Base-by-base conservation (phyloP, 2,888 invertebrate species). In the Drosophila falleni region DNA sequence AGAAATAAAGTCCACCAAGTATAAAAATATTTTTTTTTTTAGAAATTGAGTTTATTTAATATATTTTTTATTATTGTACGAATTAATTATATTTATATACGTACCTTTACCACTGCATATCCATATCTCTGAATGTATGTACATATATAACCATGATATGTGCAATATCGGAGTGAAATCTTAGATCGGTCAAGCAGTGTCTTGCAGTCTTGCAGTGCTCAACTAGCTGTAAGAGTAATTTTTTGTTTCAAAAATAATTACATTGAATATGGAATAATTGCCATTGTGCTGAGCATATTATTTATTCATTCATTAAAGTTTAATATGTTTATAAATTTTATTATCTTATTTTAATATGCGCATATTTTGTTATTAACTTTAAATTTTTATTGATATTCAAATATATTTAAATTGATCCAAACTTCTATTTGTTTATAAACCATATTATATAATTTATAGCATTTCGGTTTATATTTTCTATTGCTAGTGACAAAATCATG, bases 301-400 rank as follows among this genome's bases (percentile, higher is more conserved):
- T 69, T 78, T 69, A 64, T 69, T 79, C 10, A 60, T 62, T 75
- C 31, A 31, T 23, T 23, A 23, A 65, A 68, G 44, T 68, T 62
- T 37, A 56, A 65, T 60, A 62, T 47, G 26, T 71, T 68, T 61
- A 75, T 73, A 76, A 78, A 64, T 62, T n/a, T 69, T 78, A 59
- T 74, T 62, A 37, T 61, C 79, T 71, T 79, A 75, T 73, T 44
- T 16, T 62, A 74, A 61, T 71, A 78, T 79, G 64, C 79, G 71
- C 78, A 77, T 74, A 78, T 78, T 78, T 74, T 39, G 35, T 49
- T 50, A 55, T 41, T 63, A 62, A 61, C 50, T 66, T 66, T 11
- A 63, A 64, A 16, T 67, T 51, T 63, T 77, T 26, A 44, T 61
- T 62, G 44, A 58, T 75, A 31, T 10, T 70, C 10, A 50, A 64